Conservation (phyloP, 1,140 invertebrate genomes). For the Rhyzopertha dominica region DNA sequence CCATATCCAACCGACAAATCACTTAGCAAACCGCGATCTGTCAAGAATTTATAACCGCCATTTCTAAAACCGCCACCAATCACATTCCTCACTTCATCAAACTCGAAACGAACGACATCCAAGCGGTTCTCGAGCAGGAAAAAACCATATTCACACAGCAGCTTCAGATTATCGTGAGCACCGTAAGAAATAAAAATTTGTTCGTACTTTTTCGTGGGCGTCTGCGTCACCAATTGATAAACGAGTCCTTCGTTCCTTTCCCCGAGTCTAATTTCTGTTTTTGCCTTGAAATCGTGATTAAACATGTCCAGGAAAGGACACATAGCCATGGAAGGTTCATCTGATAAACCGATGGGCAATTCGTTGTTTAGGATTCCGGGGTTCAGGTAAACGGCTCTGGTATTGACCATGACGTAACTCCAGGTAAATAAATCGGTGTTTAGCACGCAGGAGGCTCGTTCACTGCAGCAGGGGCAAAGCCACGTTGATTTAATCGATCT, state of each 20-base stretch:
- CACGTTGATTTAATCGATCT: conserved; percentile 27
- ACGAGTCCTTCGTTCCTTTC: conserved; percentile 38
- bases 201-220: conserved; percentile 48
- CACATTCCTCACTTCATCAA: conserved; percentile 47
- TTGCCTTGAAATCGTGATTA: conserved; percentile 61
- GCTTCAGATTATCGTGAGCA: conserved; percentile 59
- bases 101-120: conserved; percentile 53
- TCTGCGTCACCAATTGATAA: conserved; percentile 53
- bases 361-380: conserved; percentile 22
- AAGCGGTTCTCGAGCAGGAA: conserved; percentile 56
- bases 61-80: conserved; percentile 37
- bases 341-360: conserved; percentile 35
- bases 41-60: conserved; percentile 50
- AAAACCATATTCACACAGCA: conserved; percentile 74
- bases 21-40: conserved; percentile 46
- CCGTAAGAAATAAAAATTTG: conserved; percentile 78
- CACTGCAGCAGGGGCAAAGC: conserved; percentile 41
- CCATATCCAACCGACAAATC: conserved; percentile 43
- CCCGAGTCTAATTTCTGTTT: conserved; percentile 47
- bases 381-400: conserved; percentile 60
- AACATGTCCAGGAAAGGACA: conserved; percentile 76
- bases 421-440: conserved; percentile 47
- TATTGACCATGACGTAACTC: conserved; percentile 72
- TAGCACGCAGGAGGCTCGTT: conserved; percentile 42
- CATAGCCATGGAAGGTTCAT: conserved; percentile 59